These are phyloP conservation scores for Choreutis nemorana DNA, from an alignment of 2,888 invertebrate genomes.

Conservation along the genomic window DNA sequence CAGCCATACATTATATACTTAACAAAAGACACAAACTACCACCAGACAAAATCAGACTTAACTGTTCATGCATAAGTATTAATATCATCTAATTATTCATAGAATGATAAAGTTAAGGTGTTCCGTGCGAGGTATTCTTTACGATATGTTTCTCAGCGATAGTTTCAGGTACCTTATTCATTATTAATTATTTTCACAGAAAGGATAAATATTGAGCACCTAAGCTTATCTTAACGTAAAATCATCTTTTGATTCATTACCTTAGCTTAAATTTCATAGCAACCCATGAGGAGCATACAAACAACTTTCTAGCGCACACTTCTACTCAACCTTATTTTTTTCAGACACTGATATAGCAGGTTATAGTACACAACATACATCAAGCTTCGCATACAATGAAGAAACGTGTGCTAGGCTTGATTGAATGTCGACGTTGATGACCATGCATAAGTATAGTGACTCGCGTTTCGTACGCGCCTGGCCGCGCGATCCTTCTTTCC, in stretches of 20 bases:
- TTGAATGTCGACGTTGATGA: constrained; percentile 9
- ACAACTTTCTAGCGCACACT: too few relatives aligned
- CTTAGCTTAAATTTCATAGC: constrained; percentile 8
- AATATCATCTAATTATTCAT: constrained; percentile 22
- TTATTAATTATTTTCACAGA: constrained; percentile 28
- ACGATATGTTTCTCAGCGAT: constrained; percentile 21
- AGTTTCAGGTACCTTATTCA: constrained; percentile 22
- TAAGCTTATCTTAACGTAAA: constrained; percentile 42
- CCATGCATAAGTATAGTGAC: constrained; percentile 5
- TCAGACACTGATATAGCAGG: too few relatives aligned
- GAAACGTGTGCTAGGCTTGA: constrained; percentile 24
- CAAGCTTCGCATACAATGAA: too few relatives aligned
- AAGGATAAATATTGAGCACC: constrained; percentile 52
- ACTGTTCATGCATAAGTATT: constrained; percentile 2
- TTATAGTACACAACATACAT: too few relatives aligned
- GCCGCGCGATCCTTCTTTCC: constrained; percentile 21
- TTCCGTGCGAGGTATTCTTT: constrained; percentile 58
- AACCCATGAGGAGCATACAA: constrained; percentile 3
- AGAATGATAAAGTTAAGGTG: constrained; percentile 57
- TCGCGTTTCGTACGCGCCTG: constrained; percentile 34
- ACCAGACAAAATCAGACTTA: constrained; percentile 8
- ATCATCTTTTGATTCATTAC: constrained; percentile 4
- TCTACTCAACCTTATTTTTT: too few relatives aligned
- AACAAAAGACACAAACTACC: constrained; percentile 12
- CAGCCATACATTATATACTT: constrained; percentile 26